phyloP scores from a whole-genome alignment of 2,113 vertebrate genomes.

The Charina bottae region DNA sequence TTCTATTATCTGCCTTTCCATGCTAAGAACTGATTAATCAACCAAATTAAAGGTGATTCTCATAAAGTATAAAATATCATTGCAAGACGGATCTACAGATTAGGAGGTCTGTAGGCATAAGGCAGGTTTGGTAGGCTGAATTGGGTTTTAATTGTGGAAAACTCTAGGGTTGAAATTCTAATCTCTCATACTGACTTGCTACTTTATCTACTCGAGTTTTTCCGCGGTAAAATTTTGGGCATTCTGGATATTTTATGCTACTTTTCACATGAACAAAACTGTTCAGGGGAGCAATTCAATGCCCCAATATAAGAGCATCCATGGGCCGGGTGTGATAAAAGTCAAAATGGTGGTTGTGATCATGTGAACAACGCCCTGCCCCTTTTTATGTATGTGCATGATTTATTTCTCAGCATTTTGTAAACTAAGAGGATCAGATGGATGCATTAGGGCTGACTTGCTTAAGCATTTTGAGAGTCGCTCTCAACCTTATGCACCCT shows the following conservation, averaged over 20 bases:
- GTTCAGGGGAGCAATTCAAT: background rate
- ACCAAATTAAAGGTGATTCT: background rate
- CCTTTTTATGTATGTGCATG: conserved; percentile 36
- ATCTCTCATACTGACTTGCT: background rate
- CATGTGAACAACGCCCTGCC: too few relatives aligned
- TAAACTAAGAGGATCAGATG: conserved; percentile 39
- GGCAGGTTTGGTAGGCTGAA: background rate
- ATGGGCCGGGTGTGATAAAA: too few relatives aligned
- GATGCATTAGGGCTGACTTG: conserved; percentile 31
- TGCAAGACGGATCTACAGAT: background rate
- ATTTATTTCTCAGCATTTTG: conserved; percentile 42
- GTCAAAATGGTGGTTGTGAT: too few relatives aligned
- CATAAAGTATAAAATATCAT: background rate
- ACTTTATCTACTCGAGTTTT: too few relatives aligned
- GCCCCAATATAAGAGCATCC: too few relatives aligned
- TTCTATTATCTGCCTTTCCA: background rate
- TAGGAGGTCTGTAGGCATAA: background rate
- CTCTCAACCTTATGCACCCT: conserved; percentile 60
- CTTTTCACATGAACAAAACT: too few relatives aligned
- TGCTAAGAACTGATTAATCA: too few relatives aligned
- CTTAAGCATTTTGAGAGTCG: background rate
- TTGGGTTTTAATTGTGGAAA: background rate
- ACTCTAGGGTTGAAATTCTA: background rate
- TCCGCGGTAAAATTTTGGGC: background rate
- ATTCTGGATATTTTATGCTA: too few relatives aligned